Evolutionary conservation across 2,888 invertebrate genomes (phyloP).

Genomic region (Epistrophe grossulariae): DNA sequence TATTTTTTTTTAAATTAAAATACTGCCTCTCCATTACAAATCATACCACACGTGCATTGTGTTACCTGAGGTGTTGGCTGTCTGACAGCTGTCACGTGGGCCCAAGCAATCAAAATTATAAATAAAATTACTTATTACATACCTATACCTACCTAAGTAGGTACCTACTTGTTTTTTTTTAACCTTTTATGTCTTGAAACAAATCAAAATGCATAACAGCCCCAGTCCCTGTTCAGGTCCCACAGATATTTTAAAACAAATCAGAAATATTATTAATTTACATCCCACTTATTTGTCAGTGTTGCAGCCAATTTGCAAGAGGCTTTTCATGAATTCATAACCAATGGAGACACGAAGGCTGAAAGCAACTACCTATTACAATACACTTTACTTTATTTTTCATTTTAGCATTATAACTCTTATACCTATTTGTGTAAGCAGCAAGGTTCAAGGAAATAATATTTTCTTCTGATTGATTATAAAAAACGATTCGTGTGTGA

Average conservation of each 20-base stretch:
- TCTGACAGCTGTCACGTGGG: constrained; percentile 65
- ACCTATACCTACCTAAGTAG: no score
- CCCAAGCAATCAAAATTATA: not conserved
- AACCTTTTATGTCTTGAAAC: not conserved
- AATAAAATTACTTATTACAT: not conserved
- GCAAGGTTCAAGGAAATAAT: not conserved
- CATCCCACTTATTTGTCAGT: constrained; percentile 49
- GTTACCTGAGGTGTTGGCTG: constrained; percentile 32
- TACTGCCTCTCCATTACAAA: not conserved
- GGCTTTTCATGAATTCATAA: not conserved
- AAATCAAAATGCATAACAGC: not conserved
- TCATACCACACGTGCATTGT: not conserved
- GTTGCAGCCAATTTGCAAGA: constrained; percentile 8
- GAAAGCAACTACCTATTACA: not conserved
- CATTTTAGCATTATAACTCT: not conserved
- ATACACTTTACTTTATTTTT: not conserved
- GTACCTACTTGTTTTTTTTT: no score
- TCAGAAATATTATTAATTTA: constrained; percentile 36
- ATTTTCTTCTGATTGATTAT: constrained; percentile 26
- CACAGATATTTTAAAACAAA: constrained; percentile 48
- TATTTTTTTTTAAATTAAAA: not conserved
- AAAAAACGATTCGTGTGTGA: constrained; percentile 22
- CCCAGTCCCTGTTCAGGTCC: not conserved
- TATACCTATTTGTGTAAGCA: not conserved
- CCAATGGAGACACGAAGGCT: not conserved